A percentile compares a stretch with the other conserved stretches of the same genome.
phyloP scores from a whole-genome alignment of 2,113 vertebrate species.

The Orthonyx spaldingii region DNA sequence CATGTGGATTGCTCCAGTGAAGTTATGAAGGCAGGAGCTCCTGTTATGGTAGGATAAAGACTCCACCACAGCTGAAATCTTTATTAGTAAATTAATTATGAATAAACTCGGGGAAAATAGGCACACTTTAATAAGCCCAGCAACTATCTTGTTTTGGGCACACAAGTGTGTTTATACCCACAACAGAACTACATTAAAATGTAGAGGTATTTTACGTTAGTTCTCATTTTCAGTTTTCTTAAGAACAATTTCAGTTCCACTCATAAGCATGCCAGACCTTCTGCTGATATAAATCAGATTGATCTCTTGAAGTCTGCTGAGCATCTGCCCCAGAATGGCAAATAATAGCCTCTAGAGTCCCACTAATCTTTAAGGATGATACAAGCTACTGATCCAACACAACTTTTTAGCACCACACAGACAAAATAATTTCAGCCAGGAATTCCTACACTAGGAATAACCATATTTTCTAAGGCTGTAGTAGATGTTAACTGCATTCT shows the following conservation, averaged over 20 bases:
- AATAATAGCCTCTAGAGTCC: neutral
- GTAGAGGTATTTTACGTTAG: accelerated
- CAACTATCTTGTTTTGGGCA: neutral
- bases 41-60: slow-evolving; percentile 19
- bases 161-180: neutral
- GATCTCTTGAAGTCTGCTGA: neutral
- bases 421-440: neutral
- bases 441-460: neutral
- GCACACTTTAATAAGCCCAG: neutral
- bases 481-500: neutral
- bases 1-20: neutral
- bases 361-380: neutral
- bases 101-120: neutral
- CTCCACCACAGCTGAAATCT: slow-evolving; percentile 3
- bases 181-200: neutral
- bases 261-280: neutral
- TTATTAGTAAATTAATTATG: slow-evolving; percentile 48
- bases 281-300: neutral
- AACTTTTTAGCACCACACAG: neutral
- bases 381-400: neutral
- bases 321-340: neutral
- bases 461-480: neutral
- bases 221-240: neutral
- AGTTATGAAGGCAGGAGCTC: neutral
- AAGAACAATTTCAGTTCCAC: neutral